phyloP scores from a whole-genome alignment of 2,888 invertebrate species.

The Uloborus plumipes region DNA sequence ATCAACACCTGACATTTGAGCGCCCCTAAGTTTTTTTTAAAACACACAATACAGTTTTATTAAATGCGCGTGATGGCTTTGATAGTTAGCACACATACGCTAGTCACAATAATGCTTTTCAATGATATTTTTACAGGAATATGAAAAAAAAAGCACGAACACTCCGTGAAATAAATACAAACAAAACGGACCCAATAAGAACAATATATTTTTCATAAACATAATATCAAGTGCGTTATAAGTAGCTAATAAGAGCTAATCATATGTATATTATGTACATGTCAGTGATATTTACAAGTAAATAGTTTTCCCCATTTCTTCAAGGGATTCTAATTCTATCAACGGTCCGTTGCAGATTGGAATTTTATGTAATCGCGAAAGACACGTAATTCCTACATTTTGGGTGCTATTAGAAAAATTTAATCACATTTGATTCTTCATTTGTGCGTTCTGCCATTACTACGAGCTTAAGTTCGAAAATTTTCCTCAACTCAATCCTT shows the following conservation, averaged over 20 bases:
- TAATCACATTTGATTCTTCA: conserved; percentile 63
- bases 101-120: too few species aligned
- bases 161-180: too few species aligned
- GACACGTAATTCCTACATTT: conserved; percentile 40
- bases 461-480: conserved; percentile 53
- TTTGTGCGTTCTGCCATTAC: conserved; percentile 62
- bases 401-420: conserved; percentile 63
- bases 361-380: conserved; percentile 32
- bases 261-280: conserved; percentile 41
- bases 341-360: conserved; percentile 28
- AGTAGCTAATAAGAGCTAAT: conserved; percentile 53
- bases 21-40: too few species aligned
- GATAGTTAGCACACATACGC: too few species aligned
- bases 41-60: too few species aligned
- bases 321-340: conserved; percentile 32
- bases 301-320: conserved; percentile 31
- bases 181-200: too few species aligned
- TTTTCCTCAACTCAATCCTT: neutral
- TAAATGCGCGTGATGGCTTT: too few species aligned
- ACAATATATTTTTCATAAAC: too few species aligned
- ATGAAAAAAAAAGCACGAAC: too few species aligned
- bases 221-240: conserved; percentile 28
- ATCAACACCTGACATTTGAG: too few species aligned
- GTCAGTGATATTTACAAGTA: conserved; percentile 50
- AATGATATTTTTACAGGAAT: too few species aligned